Evolutionary conservation across 1,140 invertebrate genomes (phyloP), one percentile per base, ranked within the genome.

Genomic region (Penaeus chinensis): DNA sequence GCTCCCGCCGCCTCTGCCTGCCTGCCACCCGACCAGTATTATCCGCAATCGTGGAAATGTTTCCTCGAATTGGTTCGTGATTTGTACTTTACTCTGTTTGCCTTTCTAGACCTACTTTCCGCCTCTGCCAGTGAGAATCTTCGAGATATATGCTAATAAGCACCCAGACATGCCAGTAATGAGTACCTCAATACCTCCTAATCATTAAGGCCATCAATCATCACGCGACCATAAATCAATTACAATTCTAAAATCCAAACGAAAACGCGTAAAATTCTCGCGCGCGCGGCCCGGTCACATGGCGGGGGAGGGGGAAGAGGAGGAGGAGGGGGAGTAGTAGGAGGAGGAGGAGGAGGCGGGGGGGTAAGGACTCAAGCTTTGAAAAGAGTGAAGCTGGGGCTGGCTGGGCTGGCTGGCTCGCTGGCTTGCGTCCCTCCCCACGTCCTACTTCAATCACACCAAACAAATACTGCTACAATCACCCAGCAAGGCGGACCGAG

Each of bases 21-120:
- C 76, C 81, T 54, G n/a, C 27, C 80, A 20, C 61, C 83, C 88
- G 80, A 85, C 79, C 88, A 85, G 83, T 77, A 89, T 81, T 89
- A 89, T 89, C 88, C 88, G 84, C 88, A 89, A 89, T 89, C 88
- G 83, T 89, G 88, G 88, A 89, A 89, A 89, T 89, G 80, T 89
- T 89, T 89, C 84, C 83, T 81, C 83, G 77, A 84, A 71, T 80
- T 76, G 78, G 66, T 89, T 84, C 87, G 87, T 81, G 83, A 89
- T 84, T 84, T 83, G 80, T 83, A 82, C 80, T 78, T 74, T 27
- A 60, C 47, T 54, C 71, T 74, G 27, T 74, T 24, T 74, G n/a
- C 27, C 27, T 37, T 32, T 74, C 42, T 74, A 27, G 71, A 27
- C 27, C 18, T 74, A 27, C 71, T 27, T 32, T 54, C 37, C 74